Percentiles rank a stretch among this genome's conserved stretches.
These are phyloP conservation scores for Semnopithecus entellus DNA, from an alignment of 2,113 vertebrate species.

Conservation along the genomic window DNA sequence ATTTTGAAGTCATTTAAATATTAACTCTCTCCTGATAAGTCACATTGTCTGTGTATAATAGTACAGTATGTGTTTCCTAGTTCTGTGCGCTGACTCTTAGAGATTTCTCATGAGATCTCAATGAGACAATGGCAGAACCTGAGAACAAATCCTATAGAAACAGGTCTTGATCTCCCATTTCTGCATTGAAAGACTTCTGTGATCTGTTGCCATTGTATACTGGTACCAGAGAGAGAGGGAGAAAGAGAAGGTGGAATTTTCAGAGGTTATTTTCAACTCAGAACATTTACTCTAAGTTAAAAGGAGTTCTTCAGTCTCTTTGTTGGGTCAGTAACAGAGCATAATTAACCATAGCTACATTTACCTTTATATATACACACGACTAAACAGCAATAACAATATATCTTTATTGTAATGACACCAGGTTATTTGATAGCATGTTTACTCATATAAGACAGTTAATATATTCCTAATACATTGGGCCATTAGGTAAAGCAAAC, in stretches of 20 bases:
- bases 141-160: not conserved
- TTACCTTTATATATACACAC: not conserved
- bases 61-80: not conserved
- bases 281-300: slow-evolving; percentile 14
- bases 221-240: not conserved
- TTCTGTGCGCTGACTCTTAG: not conserved
- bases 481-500: not conserved
- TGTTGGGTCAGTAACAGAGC: not conserved
- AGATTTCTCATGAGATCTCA: not conserved
- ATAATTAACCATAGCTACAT: not conserved
- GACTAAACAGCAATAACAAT: not conserved
- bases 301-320: not conserved
- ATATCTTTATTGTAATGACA: not conserved
- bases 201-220: not conserved
- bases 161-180: not conserved
- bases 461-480: not conserved
- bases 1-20: slow-evolving; percentile 52
- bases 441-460: not conserved
- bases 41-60: not conserved
- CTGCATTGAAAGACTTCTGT: not conserved
- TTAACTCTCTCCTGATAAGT: not conserved
- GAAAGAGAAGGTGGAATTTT: not conserved
- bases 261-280: not conserved
- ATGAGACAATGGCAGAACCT: not conserved
- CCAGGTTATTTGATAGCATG: not conserved